Conservation (phyloP, 2,797 vertebrate species). For the Enteromius unitaeniatus region DNA sequence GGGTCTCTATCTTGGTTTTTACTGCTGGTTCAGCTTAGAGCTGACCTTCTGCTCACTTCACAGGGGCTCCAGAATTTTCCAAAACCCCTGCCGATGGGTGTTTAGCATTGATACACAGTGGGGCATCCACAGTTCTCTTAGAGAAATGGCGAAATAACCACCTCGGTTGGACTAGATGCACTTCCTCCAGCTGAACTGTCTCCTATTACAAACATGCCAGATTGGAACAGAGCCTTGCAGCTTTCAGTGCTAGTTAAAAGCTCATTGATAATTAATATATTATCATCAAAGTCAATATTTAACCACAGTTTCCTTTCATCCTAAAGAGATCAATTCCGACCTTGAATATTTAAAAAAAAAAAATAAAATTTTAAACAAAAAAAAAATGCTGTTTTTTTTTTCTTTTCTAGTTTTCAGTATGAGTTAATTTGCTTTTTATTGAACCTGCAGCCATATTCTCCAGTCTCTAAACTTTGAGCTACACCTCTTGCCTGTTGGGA, state of each 20-base stretch:
- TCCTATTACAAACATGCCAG: constrained; percentile 23
- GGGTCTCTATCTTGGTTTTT: constrained; percentile 28
- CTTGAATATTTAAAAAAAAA: neutral
- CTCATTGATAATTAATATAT: constrained; percentile 14
- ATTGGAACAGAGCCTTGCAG: constrained; percentile 14
- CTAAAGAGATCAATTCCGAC: neutral
- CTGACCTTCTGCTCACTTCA: constrained; percentile 42
- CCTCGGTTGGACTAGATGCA: constrained; percentile 1
- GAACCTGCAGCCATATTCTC: neutral
- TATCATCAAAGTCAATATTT: neutral
- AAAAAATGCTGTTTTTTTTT: neutral
- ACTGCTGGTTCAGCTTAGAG: constrained; percentile 19
- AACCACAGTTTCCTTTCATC: neutral
- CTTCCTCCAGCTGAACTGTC: constrained; percentile 19
- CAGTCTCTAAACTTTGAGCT: neutral
- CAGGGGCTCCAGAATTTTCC: constrained; percentile 52
- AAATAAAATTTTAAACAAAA: too few species aligned
- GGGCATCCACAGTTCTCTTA: constrained; percentile 15
- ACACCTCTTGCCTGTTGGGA: neutral
- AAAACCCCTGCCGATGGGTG: constrained; percentile 26
- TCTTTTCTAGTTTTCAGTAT: neutral
- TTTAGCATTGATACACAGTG: constrained; percentile 45
- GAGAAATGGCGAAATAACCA: constrained; percentile 20
- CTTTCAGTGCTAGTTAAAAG: constrained; percentile 8
- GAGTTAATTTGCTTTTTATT: neutral